Base-by-base conservation (phyloP, 1,140 invertebrate genomes). In the Bombus soroeensis region DNA sequence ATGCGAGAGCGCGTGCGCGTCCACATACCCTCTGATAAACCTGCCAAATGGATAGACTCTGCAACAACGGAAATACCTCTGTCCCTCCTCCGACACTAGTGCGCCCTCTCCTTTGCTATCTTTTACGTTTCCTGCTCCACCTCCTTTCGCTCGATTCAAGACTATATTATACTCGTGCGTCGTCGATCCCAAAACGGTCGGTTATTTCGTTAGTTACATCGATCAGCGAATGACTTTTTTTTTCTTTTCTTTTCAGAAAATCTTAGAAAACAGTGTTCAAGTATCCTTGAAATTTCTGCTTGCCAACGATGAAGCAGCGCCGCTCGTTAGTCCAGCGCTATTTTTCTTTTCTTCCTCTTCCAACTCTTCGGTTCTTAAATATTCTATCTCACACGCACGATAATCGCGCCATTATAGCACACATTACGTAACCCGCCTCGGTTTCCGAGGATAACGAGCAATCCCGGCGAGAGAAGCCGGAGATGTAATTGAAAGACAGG, bases 1-100 rank as follows among this genome's bases (percentile, higher is more conserved):
- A 72, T 64, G 83, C 53, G 72, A 71, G 34, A 66, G 72, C 53
- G 41, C 47, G 83, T 82, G 76, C 77, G 79, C 47, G 32, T 37
- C 76, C 86, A 71, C 77, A 72, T 81, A 64, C 71, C 64, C 71
- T 76, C 74, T 15, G 79, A 74, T 62, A 81, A 88, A 88, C 87
- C 83, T 88, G 87, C 83, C 83, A 86, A 88, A 86, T 62, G 74
- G 57, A 79, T 77, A 47, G 82, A 64, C 82, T 53, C 53, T 81
- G 72, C 73, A 88, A 82, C 78, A 86, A 80, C 75, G 75, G 80
- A 86, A 82, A 86, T 88, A 85, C 59, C 75, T 70, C 47, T 2
- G 32, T 62, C 73, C 66, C 79, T 74, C 79, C 83, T 68, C n/a
- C 62, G 10, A 43, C 47, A 22, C 22, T 39, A 12, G 8, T 34